Base-by-base conservation (phyloP, 2,888 invertebrate genomes). In the Diarsia dahlii region DNA sequence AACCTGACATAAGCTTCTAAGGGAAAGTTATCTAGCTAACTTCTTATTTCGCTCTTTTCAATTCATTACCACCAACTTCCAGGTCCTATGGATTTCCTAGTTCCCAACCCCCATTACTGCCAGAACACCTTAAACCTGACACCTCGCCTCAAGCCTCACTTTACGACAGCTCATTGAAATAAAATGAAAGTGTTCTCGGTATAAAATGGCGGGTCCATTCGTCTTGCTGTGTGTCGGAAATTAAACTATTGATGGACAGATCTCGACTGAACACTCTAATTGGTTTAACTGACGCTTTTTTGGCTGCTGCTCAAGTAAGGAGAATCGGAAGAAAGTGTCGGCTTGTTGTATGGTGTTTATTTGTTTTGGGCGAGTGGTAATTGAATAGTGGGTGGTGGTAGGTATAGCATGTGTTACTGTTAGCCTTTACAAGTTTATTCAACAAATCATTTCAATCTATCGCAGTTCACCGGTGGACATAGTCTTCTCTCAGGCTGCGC, bases 161-260 rank as follows among this genome's bases (percentile, higher is more conserved):
- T 56, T 75, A 67, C 56, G 63, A 81, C 63, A 72, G 76, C 74
- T 85, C 86, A 86, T 81, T 85, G 88, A 87, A 81, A 81, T 81
- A 80, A 87, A 87, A 88, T 86, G 87, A 87, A 87, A 87, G 87
- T 87, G 82, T 82, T 86, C 74, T 75, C 73, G 66, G 84, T n/a
- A 67, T 78, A 63, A 81, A 84, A 84, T 73, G 70, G 78, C 84
- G 76, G 71, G 28, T 12, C 73, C 88, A 87, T 87, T 87, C 87
- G 86, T 87, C 87, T 84, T 87, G 88, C 76, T 71, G 81, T 87
- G 86, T 88, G 88, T 87, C 86, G 84, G 84, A 88, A 81, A 87
- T 88, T 86, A 86, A 86, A 88, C 86, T 82, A 86, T 82, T 84
- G 87, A 86, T 46, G 71, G 84, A 80, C 87, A 81, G 74, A 67